These are phyloP conservation scores for Phyto melanocephala DNA, from an alignment of 2,888 invertebrate genomes.

Conservation along the genomic window DNA sequence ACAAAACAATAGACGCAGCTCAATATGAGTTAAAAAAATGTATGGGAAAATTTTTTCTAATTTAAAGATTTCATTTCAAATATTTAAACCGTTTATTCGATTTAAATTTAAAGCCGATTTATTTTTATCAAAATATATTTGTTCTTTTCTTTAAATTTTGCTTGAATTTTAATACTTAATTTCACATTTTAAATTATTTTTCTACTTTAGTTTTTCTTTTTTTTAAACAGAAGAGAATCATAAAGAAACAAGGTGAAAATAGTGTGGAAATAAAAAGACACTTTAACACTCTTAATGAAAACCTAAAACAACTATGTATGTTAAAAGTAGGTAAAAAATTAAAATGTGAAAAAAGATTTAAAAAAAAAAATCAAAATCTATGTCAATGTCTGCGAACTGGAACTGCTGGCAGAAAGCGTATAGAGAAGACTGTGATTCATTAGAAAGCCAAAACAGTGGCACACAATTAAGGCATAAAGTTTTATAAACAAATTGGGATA, in stretches of 20 bases:
- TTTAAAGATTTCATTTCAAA: too few relatives aligned
- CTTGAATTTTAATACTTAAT: too few relatives aligned
- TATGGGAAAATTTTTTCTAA: neutral
- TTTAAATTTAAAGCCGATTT: too few relatives aligned
- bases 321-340: neutral
- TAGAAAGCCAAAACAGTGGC: neutral
- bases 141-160: too few relatives aligned
- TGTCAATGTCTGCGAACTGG: constrained; percentile 65
- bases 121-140: too few relatives aligned
- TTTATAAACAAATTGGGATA: too few relatives aligned
- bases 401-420: constrained; percentile 58
- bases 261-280: constrained; percentile 49
- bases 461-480: too few relatives aligned
- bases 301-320: constrained; percentile 24
- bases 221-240: constrained; percentile 17
- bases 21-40: neutral
- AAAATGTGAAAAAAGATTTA: neutral
- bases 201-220: too few relatives aligned
- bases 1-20: neutral
- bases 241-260: constrained; percentile 42
- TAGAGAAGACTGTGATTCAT: constrained; percentile 13
- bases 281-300: constrained; percentile 54
- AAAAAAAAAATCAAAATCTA: constrained; percentile 41
- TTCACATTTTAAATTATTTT: too few relatives aligned
- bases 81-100: too few relatives aligned